Evolutionary conservation across 2,888 invertebrate genomes (phyloP).

Genomic region (Callinectes sapidus): DNA sequence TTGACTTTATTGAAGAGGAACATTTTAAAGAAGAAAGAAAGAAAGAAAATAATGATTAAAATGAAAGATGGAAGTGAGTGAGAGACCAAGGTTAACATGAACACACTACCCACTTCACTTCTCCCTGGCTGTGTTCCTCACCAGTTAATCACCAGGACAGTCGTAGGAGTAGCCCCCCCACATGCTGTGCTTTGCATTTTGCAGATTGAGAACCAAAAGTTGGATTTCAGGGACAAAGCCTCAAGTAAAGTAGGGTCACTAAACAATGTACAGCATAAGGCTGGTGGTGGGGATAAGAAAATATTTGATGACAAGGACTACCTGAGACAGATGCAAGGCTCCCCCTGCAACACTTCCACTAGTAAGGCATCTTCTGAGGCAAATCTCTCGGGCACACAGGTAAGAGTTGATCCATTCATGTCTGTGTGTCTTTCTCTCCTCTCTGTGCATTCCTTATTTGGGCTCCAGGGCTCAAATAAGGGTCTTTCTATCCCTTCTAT

Average conservation of each 20-base stretch:
- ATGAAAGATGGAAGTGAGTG: too few relatives aligned
- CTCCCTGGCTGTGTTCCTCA: background rate
- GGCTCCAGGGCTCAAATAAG: background rate
- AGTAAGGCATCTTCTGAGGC: slow-evolving; percentile 66
- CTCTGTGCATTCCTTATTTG: background rate
- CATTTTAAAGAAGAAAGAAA: too few relatives aligned
- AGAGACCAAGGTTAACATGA: too few relatives aligned
- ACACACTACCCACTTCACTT: background rate
- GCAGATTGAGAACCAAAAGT: slow-evolving; percentile 85
- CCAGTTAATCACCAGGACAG: background rate
- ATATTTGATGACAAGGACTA: slow-evolving; percentile 95
- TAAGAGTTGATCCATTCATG: background rate
- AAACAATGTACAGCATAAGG: slow-evolving; percentile 90
- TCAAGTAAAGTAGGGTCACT: slow-evolving; percentile 95
- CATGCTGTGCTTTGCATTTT: slow-evolving; percentile 29
- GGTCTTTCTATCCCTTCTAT: background rate
- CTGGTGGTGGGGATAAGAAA: slow-evolving; percentile 94
- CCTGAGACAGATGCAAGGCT: slow-evolving; percentile 83
- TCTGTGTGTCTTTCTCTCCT: background rate
- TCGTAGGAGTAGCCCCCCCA: background rate
- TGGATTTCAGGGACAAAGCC: slow-evolving; percentile 92
- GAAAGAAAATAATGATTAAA: too few relatives aligned
- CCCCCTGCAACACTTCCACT: slow-evolving; percentile 71
- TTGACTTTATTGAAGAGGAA: too few relatives aligned
- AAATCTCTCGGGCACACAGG: slow-evolving; percentile 63